Evolutionary conservation across 1,140 invertebrate species (phyloP).

Genomic region (Drosophila bocqueti): DNA sequence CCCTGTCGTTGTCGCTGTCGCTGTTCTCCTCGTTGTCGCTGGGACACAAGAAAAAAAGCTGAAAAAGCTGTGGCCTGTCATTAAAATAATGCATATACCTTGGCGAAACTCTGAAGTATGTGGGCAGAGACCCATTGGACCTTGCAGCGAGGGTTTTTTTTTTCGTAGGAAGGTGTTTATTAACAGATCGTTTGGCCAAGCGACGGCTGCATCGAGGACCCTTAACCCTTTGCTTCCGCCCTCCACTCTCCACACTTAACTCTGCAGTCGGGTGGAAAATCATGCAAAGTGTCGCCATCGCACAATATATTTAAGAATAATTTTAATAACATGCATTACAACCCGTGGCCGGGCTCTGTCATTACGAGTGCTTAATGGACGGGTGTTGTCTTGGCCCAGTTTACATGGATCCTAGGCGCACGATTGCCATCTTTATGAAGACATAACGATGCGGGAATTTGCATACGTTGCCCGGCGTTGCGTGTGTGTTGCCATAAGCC

Average conservation of each 20-base stretch:
- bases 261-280: conserved; percentile 72
- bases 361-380: conserved; percentile 65
- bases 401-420: conserved; percentile 61
- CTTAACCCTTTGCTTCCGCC: conserved; percentile 38
- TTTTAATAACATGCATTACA: conserved; percentile 76
- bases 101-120: conserved; percentile 68
- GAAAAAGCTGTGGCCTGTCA: conserved; percentile 65
- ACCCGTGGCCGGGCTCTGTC: conserved; percentile 33
- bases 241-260: conserved; percentile 33
- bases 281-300: conserved; percentile 75
- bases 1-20: conserved; percentile 29
- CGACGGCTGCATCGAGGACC: conserved; percentile 64
- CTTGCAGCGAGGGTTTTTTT: conserved; percentile 19
- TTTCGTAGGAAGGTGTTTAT: conserved; percentile 76
- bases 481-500: conserved; percentile 41
- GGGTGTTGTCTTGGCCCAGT: conserved; percentile 71
- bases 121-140: conserved; percentile 57
- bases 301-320: conserved; percentile 79
- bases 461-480: conserved; percentile 31
- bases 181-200: conserved; percentile 83
- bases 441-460: conserved; percentile 70
- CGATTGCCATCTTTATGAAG: conserved; percentile 82
- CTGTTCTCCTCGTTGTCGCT: conserved; percentile 58
- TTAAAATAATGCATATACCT: conserved; percentile 83
- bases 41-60: conserved; percentile 28